phyloP scores from a whole-genome alignment of 2,113 vertebrate species.

The Nansenia antarctica region DNA sequence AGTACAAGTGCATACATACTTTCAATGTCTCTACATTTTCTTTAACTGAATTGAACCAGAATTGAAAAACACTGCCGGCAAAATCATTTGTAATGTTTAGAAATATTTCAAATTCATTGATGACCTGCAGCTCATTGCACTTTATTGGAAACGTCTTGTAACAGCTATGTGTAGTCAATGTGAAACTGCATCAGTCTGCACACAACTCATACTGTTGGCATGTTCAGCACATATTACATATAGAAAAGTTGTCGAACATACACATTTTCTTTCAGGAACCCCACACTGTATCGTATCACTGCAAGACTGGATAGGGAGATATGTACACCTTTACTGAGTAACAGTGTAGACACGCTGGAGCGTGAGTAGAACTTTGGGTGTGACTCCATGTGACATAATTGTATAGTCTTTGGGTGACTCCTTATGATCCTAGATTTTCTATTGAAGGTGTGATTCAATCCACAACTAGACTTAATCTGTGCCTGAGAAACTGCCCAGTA shows the following conservation, averaged over 20 bases:
- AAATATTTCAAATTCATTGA: neutral
- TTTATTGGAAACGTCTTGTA: conserved; percentile 5
- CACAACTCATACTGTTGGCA: neutral
- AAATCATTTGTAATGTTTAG: no score
- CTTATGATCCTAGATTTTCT: neutral
- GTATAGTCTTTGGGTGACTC: neutral
- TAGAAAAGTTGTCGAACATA: neutral
- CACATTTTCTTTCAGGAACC: neutral
- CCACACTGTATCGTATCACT: neutral
- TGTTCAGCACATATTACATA: neutral
- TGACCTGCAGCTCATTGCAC: neutral
- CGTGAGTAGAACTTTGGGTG: no score
- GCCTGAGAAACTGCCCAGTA: no score
- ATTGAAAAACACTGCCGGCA: no score
- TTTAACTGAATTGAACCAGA: no score
- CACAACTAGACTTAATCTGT: no score
- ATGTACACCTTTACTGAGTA: neutral
- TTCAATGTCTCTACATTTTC: no score
- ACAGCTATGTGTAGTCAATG: neutral
- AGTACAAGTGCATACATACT: no score
- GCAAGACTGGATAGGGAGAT: neutral
- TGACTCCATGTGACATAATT: no score
- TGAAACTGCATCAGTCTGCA: neutral
- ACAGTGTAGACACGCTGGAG: neutral
- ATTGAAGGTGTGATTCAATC: no score